A percentile compares a stretch with the other conserved stretches of the same genome.
Conservation (phyloP, 2,888 invertebrate genomes). For the Cylloceria caligata region DNA sequence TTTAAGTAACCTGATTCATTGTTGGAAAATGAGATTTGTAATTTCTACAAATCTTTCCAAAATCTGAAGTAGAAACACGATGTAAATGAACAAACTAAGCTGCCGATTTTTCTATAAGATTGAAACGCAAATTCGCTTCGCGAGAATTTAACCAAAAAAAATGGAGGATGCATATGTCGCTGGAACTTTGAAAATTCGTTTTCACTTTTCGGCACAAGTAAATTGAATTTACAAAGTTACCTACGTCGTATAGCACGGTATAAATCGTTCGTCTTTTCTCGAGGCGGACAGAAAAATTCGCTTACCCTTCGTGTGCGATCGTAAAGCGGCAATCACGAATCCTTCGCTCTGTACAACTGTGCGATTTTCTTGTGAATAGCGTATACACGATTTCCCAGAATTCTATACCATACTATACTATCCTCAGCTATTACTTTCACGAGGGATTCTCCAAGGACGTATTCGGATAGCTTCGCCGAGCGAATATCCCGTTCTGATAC, state of each 20-base stretch:
- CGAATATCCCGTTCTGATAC: conserved; percentile 49
- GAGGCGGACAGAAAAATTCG: conserved; percentile 25
- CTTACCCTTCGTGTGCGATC: conserved; percentile 52
- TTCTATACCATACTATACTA: conserved; percentile 46
- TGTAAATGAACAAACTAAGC: not conserved
- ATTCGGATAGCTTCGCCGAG: conserved; percentile 55
- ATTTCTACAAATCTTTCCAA: not conserved
- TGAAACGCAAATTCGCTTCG: not conserved
- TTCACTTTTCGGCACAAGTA: conserved; percentile 12
- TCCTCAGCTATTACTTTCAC: conserved; percentile 59
- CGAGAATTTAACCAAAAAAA: not conserved
- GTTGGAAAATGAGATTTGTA: not conserved
- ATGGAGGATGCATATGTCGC: not conserved
- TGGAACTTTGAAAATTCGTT: conserved; percentile 32
- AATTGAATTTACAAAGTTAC: conserved; percentile 53
- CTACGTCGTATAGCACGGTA: conserved; percentile 13
- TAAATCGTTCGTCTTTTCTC: conserved; percentile 54
- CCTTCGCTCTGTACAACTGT: conserved; percentile 58
- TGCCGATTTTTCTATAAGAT: not conserved
- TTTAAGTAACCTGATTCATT: too few relatives aligned
- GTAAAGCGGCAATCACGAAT: conserved; percentile 67
- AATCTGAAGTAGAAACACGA: too few relatives aligned
- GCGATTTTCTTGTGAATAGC: conserved; percentile 56
- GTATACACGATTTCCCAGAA: conserved; percentile 57
- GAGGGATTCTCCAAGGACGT: conserved; percentile 63